Evolutionary conservation across 1,140 invertebrate genomes (phyloP).

Genomic region (Camponotus pennsylvanicus): DNA sequence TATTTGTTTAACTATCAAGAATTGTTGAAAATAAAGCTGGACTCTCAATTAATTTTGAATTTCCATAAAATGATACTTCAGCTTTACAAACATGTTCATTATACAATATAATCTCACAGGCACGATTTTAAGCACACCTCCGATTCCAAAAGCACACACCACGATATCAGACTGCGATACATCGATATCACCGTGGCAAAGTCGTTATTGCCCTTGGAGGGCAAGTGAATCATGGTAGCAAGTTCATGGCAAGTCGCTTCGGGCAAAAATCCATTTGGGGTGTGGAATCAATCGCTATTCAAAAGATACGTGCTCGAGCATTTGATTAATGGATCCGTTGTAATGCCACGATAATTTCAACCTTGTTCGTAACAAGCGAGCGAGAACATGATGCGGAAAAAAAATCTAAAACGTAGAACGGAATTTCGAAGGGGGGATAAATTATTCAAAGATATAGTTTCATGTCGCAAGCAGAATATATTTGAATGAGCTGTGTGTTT

Average conservation of each 20-base stretch:
- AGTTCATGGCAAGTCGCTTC: constrained; percentile 3
- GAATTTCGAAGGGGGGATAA: not conserved
- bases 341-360: constrained; percentile 54
- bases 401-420: not conserved
- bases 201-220: constrained; percentile 58
- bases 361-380: constrained; percentile 39
- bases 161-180: constrained; percentile 33
- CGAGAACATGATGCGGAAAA: constrained; percentile 2
- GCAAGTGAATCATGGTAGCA: constrained; percentile 10
- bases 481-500: not conserved
- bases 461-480: not conserved
- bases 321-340: constrained; percentile 64
- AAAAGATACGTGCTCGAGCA: constrained; percentile 37
- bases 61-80: too few relatives aligned
- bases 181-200: constrained; percentile 55
- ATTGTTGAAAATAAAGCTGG: too few relatives aligned
- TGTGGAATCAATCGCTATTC: constrained; percentile 63
- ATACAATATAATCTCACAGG: too few relatives aligned
- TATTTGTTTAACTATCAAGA: too few relatives aligned
- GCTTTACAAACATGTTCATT: too few relatives aligned
- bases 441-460: not conserved
- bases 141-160: not conserved
- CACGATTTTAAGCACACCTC: not conserved
- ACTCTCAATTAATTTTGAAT: too few relatives aligned
- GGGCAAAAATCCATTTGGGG: constrained; percentile 66